Conservation (phyloP, 2,888 invertebrate species). For the Oxytorus armatus region DNA sequence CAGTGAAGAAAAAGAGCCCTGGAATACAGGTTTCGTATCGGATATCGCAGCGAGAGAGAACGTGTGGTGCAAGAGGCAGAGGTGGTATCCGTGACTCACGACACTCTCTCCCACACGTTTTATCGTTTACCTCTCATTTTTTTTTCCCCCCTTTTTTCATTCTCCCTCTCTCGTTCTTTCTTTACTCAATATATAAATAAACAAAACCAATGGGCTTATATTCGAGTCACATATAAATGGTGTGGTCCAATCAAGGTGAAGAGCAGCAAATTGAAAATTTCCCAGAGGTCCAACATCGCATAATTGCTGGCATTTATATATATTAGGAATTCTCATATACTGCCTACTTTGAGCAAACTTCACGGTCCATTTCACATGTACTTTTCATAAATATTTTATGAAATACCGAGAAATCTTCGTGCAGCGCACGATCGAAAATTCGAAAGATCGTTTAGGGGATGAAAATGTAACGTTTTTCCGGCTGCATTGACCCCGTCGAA, state of each 20-base stretch:
- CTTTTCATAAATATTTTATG: constrained; percentile 1
- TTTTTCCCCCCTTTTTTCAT: constrained; percentile 18
- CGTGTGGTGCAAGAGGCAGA: constrained; percentile 59
- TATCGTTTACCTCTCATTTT: constrained; percentile 47
- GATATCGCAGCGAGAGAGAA: constrained; percentile 69
- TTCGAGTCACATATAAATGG: constrained; percentile 3
- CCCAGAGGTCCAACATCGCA: constrained; percentile 2
- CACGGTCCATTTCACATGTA: not conserved
- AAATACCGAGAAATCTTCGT: not conserved
- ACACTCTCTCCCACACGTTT: constrained; percentile 58
- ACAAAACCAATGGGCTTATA: constrained; percentile 14
- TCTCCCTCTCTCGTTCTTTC: constrained; percentile 8
- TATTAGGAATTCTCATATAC: not conserved
- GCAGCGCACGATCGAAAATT: not conserved
- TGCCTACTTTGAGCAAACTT: constrained; percentile 4
- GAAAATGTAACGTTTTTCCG: not conserved
- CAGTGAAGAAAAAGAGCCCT: constrained; percentile 34
- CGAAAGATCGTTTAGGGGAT: not conserved
- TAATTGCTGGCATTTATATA: not conserved
- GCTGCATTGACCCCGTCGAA: too few species aligned
- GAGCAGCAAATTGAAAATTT: constrained; percentile 49
- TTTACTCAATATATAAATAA: constrained; percentile 26
- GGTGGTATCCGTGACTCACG: constrained; percentile 72
- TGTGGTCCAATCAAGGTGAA: constrained; percentile 3
- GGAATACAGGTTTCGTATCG: constrained; percentile 74